Base-by-base conservation (phyloP, 2,797 vertebrate genomes). In the Poecile montanus region DNA sequence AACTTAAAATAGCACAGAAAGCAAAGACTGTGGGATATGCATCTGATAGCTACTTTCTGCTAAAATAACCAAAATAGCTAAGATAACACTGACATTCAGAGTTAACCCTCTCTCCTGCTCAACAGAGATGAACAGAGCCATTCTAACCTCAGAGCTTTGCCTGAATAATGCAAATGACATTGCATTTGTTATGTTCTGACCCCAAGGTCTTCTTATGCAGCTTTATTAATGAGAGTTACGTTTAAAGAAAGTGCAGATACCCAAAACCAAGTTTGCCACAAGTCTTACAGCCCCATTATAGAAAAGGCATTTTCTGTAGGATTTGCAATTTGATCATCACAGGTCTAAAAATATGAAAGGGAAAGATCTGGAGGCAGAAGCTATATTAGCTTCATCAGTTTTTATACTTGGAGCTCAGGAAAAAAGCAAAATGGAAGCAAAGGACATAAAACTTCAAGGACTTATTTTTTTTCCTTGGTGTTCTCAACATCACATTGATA, bases 1-100 rank as follows among this genome's bases (percentile, higher is more conserved):
- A 83, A 82, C 91, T 91, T 79, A 73, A 92, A 96, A 91, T 79
- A 92, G 89, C 60, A 81, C 58, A 23, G 75, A 87, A 91, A 93
- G 84, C 63, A 84, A 79, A 77, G 57, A 56, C 29, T 92, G 51
- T 38, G 21, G 61, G 53, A 95, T 56, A 79, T 48, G 63, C 26
- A 85, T 66, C 85, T n/a, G 21, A 73, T 68, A 22, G 56, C 38
- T 86, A 79, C 88, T 73, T 95, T 80, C 91, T 85, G 45, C 50
- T 89, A 57, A 85, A 94, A 94, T 48, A 81, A 65, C 74, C 47
- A 77, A 53, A 74, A 63, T 34, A 82, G 47, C 53, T 65, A 68
- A 77, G 56, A 54, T 57, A 87, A 80, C 57, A 76, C 13, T 50
- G 22, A 65, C 40, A 56, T 40, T 86, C 53, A 62, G 47, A 75